Conservation (phyloP, 2,888 invertebrate genomes). For the Tiliacea aurago region DNA sequence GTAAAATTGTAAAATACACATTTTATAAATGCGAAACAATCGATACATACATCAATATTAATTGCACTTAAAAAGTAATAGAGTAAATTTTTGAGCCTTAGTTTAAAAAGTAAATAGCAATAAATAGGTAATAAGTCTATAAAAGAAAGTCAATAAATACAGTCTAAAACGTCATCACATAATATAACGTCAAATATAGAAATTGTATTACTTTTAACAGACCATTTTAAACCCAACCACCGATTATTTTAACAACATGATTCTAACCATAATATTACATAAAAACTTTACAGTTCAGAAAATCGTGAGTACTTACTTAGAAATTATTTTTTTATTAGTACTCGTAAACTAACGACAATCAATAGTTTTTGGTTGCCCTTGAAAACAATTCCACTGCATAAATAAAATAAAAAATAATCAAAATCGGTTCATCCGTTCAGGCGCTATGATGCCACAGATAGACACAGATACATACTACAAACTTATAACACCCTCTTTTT, state of each 20-base stretch:
- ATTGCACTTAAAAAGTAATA: slow-evolving; percentile 41
- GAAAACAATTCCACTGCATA: background rate
- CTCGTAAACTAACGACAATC: background rate
- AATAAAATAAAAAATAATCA: too few relatives aligned
- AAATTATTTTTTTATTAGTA: background rate
- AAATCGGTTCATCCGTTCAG: too few relatives aligned
- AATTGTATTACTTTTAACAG: background rate
- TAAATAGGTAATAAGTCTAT: slow-evolving; percentile 11
- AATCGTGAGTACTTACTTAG: background rate
- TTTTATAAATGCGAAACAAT: slow-evolving; percentile 22
- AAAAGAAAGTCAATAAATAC: background rate
- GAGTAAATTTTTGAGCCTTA: background rate
- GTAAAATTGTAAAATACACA: slow-evolving; percentile 18
- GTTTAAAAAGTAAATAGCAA: background rate
- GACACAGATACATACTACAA: too few relatives aligned
- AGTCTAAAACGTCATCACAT: slow-evolving; percentile 3
- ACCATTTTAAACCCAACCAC: slow-evolving; percentile 17
- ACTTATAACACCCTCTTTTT: too few relatives aligned
- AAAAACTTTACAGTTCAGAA: background rate
- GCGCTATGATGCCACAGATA: too few relatives aligned
- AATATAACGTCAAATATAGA: background rate
- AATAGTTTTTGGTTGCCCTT: background rate
- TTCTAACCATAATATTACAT: background rate
- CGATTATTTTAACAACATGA: background rate
- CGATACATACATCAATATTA: slow-evolving; percentile 8